Base-by-base conservation (phyloP, 2,888 invertebrate species). In the Euclidia mi region DNA sequence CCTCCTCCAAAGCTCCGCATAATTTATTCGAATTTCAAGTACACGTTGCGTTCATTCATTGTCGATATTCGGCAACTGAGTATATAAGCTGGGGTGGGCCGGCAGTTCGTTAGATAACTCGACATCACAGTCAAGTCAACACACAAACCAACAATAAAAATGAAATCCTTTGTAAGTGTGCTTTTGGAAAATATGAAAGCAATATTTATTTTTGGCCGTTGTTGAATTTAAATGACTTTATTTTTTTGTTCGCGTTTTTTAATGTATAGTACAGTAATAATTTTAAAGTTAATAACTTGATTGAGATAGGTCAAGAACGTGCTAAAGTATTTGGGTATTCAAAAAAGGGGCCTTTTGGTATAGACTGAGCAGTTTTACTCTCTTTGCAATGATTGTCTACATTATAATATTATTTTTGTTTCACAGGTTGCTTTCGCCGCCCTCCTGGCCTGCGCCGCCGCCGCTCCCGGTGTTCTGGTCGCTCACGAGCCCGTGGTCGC, bases 371-470 rank as follows among this genome's bases (percentile, higher is more conserved):
- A n/a, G n/a, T n/a, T n/a, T n/a, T n/a, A 25, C 3, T 2, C 20
- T 25, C 4, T 25, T n/a, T n/a, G n/a, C 20, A 25, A 7, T 4
- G 0, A 25, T 12, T 61, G 43, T 45, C 32, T 15, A 28, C 49
- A 35, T 32, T 2, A 2, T 15, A 1, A 35, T n/a, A 18, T 40
- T 9, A 18, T 12, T 10, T 25, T 44, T 37, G 9, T 17, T 51
- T 58, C 12, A 10, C 85, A 95, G 95, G 81, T 95, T 67, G 90
- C 89, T 48, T 90, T 95, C 82, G 85, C 89, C 78, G 93, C 94
- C 64, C 59, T 95, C 79, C 71, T 95, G 82, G 95, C 95, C 64
- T 93, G 89, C 85, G 95, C 85, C 61, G 93, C 92, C 48, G 94
- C 94, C 74, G 90, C 93, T 14, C 92, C 94, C 4, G 92, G 92